Conservation (phyloP, 2,113 vertebrate genomes). For the Syngnathus floridae region DNA sequence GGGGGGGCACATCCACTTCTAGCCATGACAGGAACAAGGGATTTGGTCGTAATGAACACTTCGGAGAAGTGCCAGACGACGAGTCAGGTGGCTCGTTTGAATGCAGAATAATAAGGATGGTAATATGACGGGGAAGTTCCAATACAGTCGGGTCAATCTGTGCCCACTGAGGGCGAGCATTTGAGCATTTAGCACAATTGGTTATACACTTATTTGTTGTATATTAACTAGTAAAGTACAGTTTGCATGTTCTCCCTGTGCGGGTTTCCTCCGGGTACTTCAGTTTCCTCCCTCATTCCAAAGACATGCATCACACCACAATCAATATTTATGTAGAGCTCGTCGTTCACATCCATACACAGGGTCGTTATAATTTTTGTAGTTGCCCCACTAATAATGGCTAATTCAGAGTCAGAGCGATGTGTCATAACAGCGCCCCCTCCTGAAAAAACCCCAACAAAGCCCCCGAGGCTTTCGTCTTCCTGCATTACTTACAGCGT, state of each 20-base stretch:
- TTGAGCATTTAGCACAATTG: background rate
- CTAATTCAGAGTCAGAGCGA: slow-evolving; percentile 25
- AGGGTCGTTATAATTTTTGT: background rate
- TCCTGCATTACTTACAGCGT: slow-evolving; percentile 56
- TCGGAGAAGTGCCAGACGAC: slow-evolving; percentile 18
- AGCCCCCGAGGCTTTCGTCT: slow-evolving; percentile 53
- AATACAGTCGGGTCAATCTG: background rate
- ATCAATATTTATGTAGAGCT: background rate
- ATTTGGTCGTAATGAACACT: slow-evolving; percentile 62
- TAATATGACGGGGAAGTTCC: background rate
- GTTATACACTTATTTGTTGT: too few species aligned
- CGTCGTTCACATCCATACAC: background rate
- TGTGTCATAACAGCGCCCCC: slow-evolving; percentile 15
- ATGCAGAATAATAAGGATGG: slow-evolving; percentile 7
- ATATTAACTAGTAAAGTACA: too few species aligned
- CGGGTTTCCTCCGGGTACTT: too few species aligned
- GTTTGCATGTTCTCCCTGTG: too few species aligned
- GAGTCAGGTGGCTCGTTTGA: slow-evolving; percentile 53
- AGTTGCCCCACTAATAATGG: background rate
- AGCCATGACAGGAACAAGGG: slow-evolving; percentile 58
- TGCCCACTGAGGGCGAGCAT: background rate
- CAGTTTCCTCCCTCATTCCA: too few species aligned
- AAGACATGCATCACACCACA: background rate
- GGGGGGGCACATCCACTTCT: slow-evolving; percentile 60
- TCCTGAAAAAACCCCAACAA: background rate